phyloP scores from a whole-genome alignment of 2,113 vertebrate species.

The Pterocles gutturalis region DNA sequence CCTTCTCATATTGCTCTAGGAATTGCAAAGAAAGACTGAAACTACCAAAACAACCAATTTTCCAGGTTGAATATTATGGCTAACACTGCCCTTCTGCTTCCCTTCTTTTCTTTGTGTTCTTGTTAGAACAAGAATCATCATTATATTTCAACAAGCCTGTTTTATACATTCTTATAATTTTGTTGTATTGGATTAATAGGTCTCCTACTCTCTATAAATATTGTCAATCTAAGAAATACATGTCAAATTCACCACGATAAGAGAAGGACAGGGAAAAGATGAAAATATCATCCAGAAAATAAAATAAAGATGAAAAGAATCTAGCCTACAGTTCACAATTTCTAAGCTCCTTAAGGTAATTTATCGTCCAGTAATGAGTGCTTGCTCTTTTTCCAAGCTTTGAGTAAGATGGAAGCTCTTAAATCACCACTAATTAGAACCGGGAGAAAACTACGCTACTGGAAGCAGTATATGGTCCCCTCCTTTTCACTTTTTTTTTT shows the following conservation, averaged over 20 bases:
- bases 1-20: background rate
- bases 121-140: background rate
- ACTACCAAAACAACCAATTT: background rate
- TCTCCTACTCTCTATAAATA: background rate
- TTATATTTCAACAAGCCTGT: background rate
- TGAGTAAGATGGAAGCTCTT: background rate
- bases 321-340: background rate
- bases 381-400: background rate
- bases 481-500: rapidly evolving
- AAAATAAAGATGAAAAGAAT: background rate
- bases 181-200: background rate
- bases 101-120: background rate
- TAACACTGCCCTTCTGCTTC: background rate
- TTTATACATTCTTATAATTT: background rate
- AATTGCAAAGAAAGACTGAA: background rate
- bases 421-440: background rate
- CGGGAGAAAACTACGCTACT: background rate
- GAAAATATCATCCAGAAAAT: background rate
- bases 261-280: background rate
- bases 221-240: background rate
- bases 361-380: background rate
- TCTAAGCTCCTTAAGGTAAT: background rate
- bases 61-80: background rate
- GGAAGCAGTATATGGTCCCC: background rate
- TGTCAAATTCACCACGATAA: background rate